Evolutionary conservation across 2,888 invertebrate species (phyloP).

Genomic region (Protodeltote pygarga): DNA sequence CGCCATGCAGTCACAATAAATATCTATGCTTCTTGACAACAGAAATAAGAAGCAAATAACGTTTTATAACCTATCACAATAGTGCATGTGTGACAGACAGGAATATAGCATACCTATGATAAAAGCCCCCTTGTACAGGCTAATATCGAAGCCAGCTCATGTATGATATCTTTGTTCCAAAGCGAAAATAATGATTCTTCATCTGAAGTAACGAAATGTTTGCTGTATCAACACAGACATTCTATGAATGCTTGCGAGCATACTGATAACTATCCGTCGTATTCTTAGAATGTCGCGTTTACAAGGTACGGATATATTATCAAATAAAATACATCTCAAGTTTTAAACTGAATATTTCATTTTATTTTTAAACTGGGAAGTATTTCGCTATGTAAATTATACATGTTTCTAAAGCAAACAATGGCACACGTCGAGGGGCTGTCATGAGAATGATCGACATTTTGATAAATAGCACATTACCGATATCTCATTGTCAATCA

Average conservation of each 20-base stretch:
- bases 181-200: constrained; percentile 11
- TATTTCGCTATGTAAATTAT: constrained; percentile 22
- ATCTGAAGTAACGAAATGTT: constrained; percentile 21
- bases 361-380: constrained; percentile 3
- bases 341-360: constrained; percentile 3
- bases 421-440: constrained; percentile 42
- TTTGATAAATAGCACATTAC: constrained; percentile 64
- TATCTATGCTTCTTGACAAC: constrained; percentile 47
- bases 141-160: constrained; percentile 5
- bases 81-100: constrained; percentile 39
- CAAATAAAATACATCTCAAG: constrained; percentile 2
- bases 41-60: constrained; percentile 60
- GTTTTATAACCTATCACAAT: constrained; percentile 56
- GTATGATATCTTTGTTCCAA: constrained; percentile 14
- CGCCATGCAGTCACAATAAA: constrained; percentile 33
- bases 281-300: constrained; percentile 14
- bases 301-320: constrained; percentile 1
- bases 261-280: constrained; percentile 8
- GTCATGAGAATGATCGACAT: constrained; percentile 61
- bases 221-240: constrained; percentile 32
- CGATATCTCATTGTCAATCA: constrained; percentile 71
- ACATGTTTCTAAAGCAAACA: constrained; percentile 46
- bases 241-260: constrained; percentile 22
- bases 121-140: constrained; percentile 20
- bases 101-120: no score